Evolutionary conservation across 2,888 invertebrate genomes (phyloP), one percentile per base, ranked within the genome.

Genomic region (Nephrotoma appendiculata): DNA sequence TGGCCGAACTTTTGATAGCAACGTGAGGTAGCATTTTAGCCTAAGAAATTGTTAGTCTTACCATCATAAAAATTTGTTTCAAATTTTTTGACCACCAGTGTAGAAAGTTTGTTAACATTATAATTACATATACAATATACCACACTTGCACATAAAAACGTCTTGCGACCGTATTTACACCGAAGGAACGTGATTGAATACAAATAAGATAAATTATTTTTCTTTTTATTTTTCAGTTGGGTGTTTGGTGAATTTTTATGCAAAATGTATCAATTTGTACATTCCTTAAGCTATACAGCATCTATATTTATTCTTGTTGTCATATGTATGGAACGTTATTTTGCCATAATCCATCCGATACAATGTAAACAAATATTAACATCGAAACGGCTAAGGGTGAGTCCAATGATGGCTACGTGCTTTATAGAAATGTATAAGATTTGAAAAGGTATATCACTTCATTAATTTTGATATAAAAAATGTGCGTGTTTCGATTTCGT

Each of bases 231-330:
- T 93, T 93, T 87, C 93, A 96, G 96, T 89, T 96, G 96, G 96
- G 94, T 95, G 87, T 94, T 96, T 88, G 97, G 97, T 3, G 94
- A 95, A 89, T 96, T 97, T 90, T 92, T 98, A 88, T 98, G 98
- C 92, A 97, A 97, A 91, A 95, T 97, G 94, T 97, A 98, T 92
- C 96, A 97, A 92, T 97, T 97, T 90, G 95, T 97, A 31, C 96
- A 97, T 91, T 96, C 96, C 12, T 92, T 98, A 88, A 97, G 97
- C 90, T 97, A 97, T 92, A 97, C 97, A 1, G 97, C 97, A 1
- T 97, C 98, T 19, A 96, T 97, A 89, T 95, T 97, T 90, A 97
- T 98, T 88, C 92, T 98, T 88, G 96, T 98, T 48, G 96, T 97
- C 86, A 96, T 97, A 88, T 97, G 97, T 90, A 95, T 96, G 86